Evolutionary conservation across 2,888 invertebrate species (phyloP).

Genomic region (Euplagia quadripunctaria): DNA sequence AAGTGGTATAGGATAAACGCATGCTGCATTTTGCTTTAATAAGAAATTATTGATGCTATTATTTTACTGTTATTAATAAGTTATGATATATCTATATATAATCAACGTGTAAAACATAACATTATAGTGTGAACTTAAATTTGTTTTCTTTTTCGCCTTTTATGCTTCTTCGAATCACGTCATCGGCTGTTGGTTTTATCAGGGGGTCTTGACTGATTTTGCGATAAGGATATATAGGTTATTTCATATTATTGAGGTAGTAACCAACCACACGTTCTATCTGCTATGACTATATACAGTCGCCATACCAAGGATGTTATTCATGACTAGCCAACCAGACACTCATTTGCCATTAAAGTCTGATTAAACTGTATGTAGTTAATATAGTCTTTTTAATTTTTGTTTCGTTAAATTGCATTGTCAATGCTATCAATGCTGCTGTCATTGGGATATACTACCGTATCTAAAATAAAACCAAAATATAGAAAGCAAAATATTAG

Average conservation of each 20-base stretch:
- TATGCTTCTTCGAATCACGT: not conserved
- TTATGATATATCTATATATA: not conserved
- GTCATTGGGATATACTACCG: not conserved
- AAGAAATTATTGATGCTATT: not conserved
- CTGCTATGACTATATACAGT: too few species aligned
- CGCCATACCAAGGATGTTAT: too few species aligned
- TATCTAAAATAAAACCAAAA: not conserved
- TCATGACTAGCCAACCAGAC: too few species aligned
- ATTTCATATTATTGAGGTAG: too few species aligned
- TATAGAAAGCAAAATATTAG: constrained; percentile 36
- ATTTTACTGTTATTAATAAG: not conserved
- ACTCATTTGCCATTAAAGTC: too few species aligned
- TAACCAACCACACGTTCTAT: too few species aligned
- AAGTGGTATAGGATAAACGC: constrained; percentile 6
- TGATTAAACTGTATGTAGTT: too few species aligned
- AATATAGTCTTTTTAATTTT: not conserved
- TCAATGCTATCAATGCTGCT: not conserved
- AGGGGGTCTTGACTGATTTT: not conserved
- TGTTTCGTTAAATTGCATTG: too few species aligned
- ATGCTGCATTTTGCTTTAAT: constrained; percentile 28
- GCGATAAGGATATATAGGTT: not conserved
- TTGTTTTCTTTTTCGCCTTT: not conserved
- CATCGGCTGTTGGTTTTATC: not conserved
- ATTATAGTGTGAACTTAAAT: not conserved
- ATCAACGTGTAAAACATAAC: not conserved